Base-by-base conservation (phyloP, 2,888 invertebrate genomes). In the Standfussiana lucernea region DNA sequence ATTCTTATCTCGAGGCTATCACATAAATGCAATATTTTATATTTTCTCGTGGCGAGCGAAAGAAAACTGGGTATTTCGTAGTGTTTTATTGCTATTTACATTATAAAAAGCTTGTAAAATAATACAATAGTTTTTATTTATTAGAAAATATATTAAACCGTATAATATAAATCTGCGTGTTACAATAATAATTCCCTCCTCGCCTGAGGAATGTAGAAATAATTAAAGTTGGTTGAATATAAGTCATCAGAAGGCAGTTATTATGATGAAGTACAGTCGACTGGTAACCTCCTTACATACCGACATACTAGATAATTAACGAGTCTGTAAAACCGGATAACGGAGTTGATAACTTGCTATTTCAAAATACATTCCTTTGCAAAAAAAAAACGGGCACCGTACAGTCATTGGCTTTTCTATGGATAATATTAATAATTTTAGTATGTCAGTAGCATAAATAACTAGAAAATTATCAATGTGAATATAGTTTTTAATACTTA, bases 271-370 rank as follows among this genome's bases (percentile, higher is more conserved):
- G 69, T 56, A 61, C 72, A 71, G 77, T 32, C 64, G 64, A 53
- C 68, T 81, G 56, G 72, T 72, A 74, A 77, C 83, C 77, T 72
- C 77, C 68, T 84, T 82, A 70, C 78, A 76, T 79, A 85, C 80
- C 82, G 77, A 80, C 82, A 77, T 71, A 84, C 69, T 78, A 80
- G 71, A 75, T 79, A 85, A 81, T 83, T 82, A 88, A 77, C 28
- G 84, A 82, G 84, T 74, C 75, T 82, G 79, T 72, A 66, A 80
- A 67, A 82, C 84, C 83, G 84, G 84, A 88, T 88, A 87, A 86
- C 83, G 69, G n/a, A 67, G 66, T 77, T 77, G 84, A 88, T 86
- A 88, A 80, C 82, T 78, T 68, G 75, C 67, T 77, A 75, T 88
- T 84, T 79, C 86, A 83, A 82, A 84, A 80, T 77, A n/a, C n/a